Conservation (phyloP, 2,113 vertebrate species). For the Hydropotes inermis region DNA sequence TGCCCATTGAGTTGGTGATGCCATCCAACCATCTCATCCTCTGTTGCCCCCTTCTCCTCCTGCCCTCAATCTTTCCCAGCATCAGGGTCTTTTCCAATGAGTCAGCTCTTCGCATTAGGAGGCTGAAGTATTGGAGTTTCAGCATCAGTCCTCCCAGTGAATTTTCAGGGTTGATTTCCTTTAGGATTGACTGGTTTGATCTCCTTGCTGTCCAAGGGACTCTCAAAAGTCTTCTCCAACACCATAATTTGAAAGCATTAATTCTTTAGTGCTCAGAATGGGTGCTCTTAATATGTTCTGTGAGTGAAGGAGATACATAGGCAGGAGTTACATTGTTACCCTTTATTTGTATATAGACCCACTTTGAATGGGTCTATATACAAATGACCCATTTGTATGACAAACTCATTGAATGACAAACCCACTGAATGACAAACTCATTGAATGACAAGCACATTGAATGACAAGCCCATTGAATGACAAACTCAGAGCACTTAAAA, state of each 20-base stretch:
- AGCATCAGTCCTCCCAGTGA: not conserved
- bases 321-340: not conserved
- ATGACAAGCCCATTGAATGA: not conserved
- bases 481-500: too few relatives aligned
- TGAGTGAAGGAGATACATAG: rapidly evolving
- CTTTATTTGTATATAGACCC: not conserved
- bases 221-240: not conserved
- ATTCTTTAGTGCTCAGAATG: not conserved
- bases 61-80: not conserved
- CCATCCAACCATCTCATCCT: not conserved
- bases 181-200: not conserved
- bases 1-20: not conserved
- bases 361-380: not conserved
- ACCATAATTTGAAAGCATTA: not conserved
- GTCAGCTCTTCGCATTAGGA: not conserved
- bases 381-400: too few relatives aligned
- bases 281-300: rapidly evolving
- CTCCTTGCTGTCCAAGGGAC: not conserved
- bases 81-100: not conserved
- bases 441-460: not conserved
- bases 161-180: not conserved
- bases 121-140: not conserved
- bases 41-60: not conserved
- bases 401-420: too few relatives aligned
- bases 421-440: too few relatives aligned